Evolutionary conservation across 2,113 vertebrate genomes (phyloP), one percentile per base, ranked within the genome.

Genomic region (Pampusana beccarii): DNA sequence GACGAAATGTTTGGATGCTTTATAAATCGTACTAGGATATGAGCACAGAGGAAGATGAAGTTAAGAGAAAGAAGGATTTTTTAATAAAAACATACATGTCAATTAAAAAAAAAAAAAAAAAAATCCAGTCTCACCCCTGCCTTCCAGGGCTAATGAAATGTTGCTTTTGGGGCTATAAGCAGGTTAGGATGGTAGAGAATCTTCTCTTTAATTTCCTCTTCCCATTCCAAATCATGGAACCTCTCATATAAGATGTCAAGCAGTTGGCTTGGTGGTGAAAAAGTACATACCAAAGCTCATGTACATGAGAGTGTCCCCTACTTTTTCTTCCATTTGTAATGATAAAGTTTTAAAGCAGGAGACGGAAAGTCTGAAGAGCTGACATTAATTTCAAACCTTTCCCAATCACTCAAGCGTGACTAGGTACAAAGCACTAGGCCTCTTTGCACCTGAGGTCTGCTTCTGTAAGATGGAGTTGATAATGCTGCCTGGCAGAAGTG

Each of bases 1-100:
- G 94, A 97, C 92, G 62, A 94, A 97, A 97, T 73, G 64, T 75
- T 93, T 86, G 88, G 61, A 36, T 57, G 6, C 36, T 90, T 48
- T 79, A n/a, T 91, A 91, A 96, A 95, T 97, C 79, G 65, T 62
- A 50, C 16, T 17, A 60, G 66, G 70, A 58, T 36, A 54, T 64
- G 20, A 93, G 66, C 61, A 50, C 6, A 72, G 40, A 40, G 7
- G 36, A 90, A 79, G 44, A 46, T 10, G 6, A 65, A 77, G 26
- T n/a, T 64, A 57, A 57, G 50, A 73, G 33, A 48, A 67, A 77
- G 40, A 67, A 57, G 12, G 16, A 36, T 51, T 65, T 83, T 80
- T 70, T 9, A 10, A 86, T 64, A 79, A 87, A 92, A 89, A 71
- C 44, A 60, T 92, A 62, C 73, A 67, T 74, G n/a, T 34, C 17